phyloP scores from a whole-genome alignment of 2,797 vertebrate genomes.

The Heliangelus exortis region DNA sequence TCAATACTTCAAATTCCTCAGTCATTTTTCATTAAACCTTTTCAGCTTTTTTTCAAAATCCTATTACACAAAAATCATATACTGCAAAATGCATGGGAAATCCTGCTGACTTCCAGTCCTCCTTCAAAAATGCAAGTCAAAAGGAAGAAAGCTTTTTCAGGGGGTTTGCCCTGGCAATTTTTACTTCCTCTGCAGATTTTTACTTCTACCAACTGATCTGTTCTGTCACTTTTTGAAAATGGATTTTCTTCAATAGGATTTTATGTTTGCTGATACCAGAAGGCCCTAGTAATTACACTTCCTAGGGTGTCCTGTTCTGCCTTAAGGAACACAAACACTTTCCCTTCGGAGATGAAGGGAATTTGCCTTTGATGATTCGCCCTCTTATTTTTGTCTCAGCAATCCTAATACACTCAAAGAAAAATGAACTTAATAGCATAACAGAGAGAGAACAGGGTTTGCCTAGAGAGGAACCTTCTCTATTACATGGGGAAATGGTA shows the following conservation, averaged over 20 bases:
- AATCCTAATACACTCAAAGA: background rate
- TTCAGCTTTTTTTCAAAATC: background rate
- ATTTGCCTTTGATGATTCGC: background rate
- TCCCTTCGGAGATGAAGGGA: background rate
- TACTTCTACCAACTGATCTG: background rate
- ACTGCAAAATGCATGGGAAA: background rate
- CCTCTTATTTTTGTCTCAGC: background rate
- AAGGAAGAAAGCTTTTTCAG: background rate
- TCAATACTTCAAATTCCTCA: background rate
- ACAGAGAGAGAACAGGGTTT: background rate
- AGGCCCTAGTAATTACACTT: background rate
- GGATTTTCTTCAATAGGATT: background rate
- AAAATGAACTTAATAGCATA: background rate
- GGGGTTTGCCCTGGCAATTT: rapidly evolving
- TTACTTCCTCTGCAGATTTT: background rate
- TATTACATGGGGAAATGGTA: background rate
- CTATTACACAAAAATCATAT: background rate
- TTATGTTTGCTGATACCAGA: background rate
- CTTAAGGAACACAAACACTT: background rate
- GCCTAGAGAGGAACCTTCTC: background rate
- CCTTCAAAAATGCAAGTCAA: background rate
- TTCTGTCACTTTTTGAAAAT: background rate
- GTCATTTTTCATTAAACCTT: background rate
- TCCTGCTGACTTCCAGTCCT: background rate
- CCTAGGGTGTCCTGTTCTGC: background rate